Evolutionary conservation across 2,888 invertebrate genomes (phyloP), one percentile per base, ranked within the genome.

Genomic region (Leptothorax acervorum): DNA sequence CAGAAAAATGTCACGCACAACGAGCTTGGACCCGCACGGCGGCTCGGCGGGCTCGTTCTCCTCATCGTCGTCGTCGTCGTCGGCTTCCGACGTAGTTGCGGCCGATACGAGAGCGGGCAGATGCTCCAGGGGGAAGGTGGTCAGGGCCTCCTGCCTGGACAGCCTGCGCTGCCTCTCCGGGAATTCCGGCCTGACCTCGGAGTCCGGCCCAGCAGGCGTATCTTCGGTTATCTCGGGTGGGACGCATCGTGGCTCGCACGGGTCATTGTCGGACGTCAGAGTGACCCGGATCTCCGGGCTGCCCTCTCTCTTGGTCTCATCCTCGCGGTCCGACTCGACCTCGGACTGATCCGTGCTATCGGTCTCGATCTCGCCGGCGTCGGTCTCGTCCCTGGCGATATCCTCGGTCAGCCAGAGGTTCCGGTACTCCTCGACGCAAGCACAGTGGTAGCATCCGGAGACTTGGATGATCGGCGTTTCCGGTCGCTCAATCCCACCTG

Each of bases 121-220:
- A 3, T 68, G 66, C 39, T 94, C 94, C 45, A 91, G 57, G 4
- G 94, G 94, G 81, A 93, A 94, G 53, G 97, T 97, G 91, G 97
- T 97, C 92, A 98, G 97, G 0, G 98, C 98, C 95, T 98, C 97
- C 94, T 98, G 98, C 28, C 98, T 96, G 68, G 95, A 94, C 12
- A 95, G 91, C 28, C 97, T 96, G 75, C 98, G 95, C 96, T 83
- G 96, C 95, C 45, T 96, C 39, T 91, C 90, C n/a, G 92, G 91
- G 31, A 89, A 84, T 9, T 91, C 91, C 8, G 60, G 55, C 11
- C 28, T 78, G 51, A 71, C 42, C 35, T 85, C 84, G 39, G 42
- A 55, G 66, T n/a, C 95, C 28, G 96, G 96, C 15, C 55, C 78
- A 66, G 66, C 9, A 11, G 79, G 2, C 15, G 31, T 8, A 11